Evolutionary conservation across 2,888 invertebrate genomes (phyloP).

Genomic region (Acleris holmiana): DNA sequence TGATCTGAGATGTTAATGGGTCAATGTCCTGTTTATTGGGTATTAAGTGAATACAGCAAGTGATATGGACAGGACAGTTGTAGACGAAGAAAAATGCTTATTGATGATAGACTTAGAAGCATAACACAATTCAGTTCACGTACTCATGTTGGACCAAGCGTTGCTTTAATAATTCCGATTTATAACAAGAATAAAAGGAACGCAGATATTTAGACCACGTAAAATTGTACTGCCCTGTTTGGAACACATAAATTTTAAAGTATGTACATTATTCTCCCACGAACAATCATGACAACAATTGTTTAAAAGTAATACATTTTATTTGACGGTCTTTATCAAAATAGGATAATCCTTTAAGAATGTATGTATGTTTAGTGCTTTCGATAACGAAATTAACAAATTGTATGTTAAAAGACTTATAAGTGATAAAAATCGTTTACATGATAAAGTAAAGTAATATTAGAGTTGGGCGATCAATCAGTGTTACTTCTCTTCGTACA

Average conservation of each 20-base stretch:
- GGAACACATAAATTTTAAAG: slow-evolving; percentile 29
- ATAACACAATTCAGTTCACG: background rate
- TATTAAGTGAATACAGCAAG: slow-evolving; percentile 61
- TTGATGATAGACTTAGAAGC: slow-evolving; percentile 10
- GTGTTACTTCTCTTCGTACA: too few relatives aligned
- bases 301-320: background rate
- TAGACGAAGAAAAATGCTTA: slow-evolving; percentile 43
- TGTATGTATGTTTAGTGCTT: slow-evolving; percentile 8
- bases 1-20: slow-evolving; percentile 56
- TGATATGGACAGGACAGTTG: slow-evolving; percentile 58
- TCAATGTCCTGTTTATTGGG: slow-evolving; percentile 70
- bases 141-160: too few relatives aligned
- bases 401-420: slow-evolving; percentile 1
- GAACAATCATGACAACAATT: slow-evolving; percentile 24
- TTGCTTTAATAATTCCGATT: slow-evolving; percentile 4
- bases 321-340: slow-evolving; percentile 5
- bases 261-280: slow-evolving; percentile 25
- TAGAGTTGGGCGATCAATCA: background rate
- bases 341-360: slow-evolving; percentile 20
- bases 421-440: slow-evolving; percentile 5
- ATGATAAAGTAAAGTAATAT: slow-evolving; percentile 17
- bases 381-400: slow-evolving; percentile 3
- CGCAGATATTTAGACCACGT: too few relatives aligned
- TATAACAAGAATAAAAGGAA: background rate
- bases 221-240: slow-evolving; percentile 12